Base-by-base conservation (phyloP, 2,113 vertebrate species). In the Mormyrus lacerda region DNA sequence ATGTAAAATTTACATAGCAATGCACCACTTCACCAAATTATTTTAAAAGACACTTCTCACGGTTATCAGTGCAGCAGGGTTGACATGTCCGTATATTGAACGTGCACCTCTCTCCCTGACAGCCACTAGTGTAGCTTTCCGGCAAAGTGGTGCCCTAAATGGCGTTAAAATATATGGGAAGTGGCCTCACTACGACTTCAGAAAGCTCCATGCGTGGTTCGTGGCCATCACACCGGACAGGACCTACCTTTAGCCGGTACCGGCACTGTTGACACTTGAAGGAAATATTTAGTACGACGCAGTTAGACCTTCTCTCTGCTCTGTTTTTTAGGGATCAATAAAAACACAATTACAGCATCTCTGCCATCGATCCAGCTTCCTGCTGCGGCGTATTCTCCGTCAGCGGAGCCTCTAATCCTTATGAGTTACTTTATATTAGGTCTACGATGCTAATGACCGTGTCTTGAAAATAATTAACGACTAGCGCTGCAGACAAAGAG, bases 291-390 rank as follows among this genome's bases (percentile, higher is more conserved):
- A 89, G 55, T 13, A 55, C 53, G 61, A 50, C 51, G 85, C 89
- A 39, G 88, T 89, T 89, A 58, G 87, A 89, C 65, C 85, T 35
- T 83, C 55, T 83, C 82, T 87, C 13, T 31, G 55, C 53, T 8
- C 79, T 69, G 87, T 90, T 51, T 89, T 89, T 88, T 90, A 88
- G 92, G 90, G 88, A 89, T 91, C 91, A 91, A 90, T 90, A 69
- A 90, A 91, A 90, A 90, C 84, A 69, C 55, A 89, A 92, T 90
- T 69, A 89, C 82, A 85, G 91, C 27, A 87, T 31, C 89, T 87
- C 21, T 88, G 47, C 82, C 89, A 91, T 89, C 90, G 90, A 91
- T 91, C 82, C 58, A 65, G 42, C 11, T 53, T 65, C 90, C 86
- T 9, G 42, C 85, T 73, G n/a, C 89, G 69, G 24, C 24, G 42